Evolutionary conservation across 2,888 invertebrate species (phyloP).

Genomic region (Meandrusa payeni): DNA sequence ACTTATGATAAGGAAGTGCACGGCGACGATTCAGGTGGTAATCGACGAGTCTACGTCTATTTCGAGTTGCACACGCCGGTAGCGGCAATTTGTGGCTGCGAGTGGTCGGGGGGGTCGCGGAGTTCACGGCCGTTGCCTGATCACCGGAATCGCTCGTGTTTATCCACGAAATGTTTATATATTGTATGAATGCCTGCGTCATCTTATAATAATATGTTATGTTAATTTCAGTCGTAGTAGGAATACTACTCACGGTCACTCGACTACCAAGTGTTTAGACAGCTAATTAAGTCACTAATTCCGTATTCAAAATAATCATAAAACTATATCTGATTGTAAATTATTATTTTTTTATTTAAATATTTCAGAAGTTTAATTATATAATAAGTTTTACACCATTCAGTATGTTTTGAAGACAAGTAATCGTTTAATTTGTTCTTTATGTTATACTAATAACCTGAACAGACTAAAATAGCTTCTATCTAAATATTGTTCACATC

Average conservation of each 20-base stretch:
- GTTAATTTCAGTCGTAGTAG: slow-evolving; percentile 38
- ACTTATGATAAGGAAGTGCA: slow-evolving; percentile 29
- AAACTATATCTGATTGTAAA: too few species aligned
- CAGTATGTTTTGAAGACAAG: too few species aligned
- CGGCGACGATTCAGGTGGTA: slow-evolving; percentile 34
- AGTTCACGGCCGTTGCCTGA: slow-evolving; percentile 56
- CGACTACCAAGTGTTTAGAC: slow-evolving; percentile 9
- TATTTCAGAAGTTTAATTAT: too few species aligned
- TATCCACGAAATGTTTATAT: slow-evolving; percentile 47
- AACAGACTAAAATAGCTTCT: too few species aligned
- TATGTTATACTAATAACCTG: too few species aligned
- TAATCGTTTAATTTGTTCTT: too few species aligned
- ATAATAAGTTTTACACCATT: too few species aligned
- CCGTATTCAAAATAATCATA: slow-evolving; percentile 3
- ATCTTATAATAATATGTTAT: slow-evolving; percentile 39
- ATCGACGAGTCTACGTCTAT: slow-evolving; percentile 37
- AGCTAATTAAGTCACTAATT: slow-evolving; percentile 13
- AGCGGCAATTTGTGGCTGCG: slow-evolving; percentile 50
- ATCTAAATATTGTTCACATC: too few species aligned
- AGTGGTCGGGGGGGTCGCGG: slow-evolving; percentile 45
- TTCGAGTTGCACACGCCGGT: slow-evolving; percentile 34
- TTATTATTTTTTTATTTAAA: too few species aligned
- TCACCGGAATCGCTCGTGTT: slow-evolving; percentile 43
- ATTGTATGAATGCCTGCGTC: slow-evolving; percentile 45
- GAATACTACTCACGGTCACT: slow-evolving; percentile 32